Evolutionary conservation across 2,888 invertebrate genomes (phyloP).

Genomic region (Eilema caniola): DNA sequence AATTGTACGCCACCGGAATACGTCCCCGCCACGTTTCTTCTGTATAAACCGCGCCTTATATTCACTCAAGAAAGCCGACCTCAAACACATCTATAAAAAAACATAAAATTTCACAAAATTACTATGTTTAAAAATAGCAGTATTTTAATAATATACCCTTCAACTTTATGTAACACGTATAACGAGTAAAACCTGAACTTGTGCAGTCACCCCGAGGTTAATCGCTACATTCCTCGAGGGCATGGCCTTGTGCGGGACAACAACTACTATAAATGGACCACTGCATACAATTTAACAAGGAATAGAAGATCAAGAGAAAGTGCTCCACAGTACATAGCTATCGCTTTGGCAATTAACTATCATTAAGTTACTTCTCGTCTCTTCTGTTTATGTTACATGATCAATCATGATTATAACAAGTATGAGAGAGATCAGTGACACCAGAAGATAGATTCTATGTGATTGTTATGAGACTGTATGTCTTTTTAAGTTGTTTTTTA

Average conservation of each 20-base stretch:
- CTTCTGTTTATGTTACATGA: no score
- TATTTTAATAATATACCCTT: neutral
- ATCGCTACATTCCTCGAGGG: neutral
- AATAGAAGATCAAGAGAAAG: neutral
- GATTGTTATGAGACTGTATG: no score
- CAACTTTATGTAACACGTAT: conserved; percentile 8
- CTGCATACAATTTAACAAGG: conserved; percentile 26
- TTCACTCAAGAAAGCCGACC: neutral
- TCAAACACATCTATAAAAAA: neutral
- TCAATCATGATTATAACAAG: no score
- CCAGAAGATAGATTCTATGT: no score
- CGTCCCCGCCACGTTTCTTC: no score
- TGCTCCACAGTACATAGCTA: neutral
- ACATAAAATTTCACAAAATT: neutral
- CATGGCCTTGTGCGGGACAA: conserved; percentile 10
- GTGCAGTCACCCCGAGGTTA: neutral
- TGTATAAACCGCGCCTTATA: no score
- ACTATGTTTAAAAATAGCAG: neutral
- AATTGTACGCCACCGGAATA: no score
- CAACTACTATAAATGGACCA: conserved; percentile 36
- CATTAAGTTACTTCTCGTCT: no score
- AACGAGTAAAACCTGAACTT: conserved; percentile 19
- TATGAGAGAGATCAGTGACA: no score
- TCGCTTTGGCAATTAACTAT: no score
- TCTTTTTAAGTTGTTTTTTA: no score